phyloP scores from a whole-genome alignment of 2,888 invertebrate species.

The Metallyticus violacea region DNA sequence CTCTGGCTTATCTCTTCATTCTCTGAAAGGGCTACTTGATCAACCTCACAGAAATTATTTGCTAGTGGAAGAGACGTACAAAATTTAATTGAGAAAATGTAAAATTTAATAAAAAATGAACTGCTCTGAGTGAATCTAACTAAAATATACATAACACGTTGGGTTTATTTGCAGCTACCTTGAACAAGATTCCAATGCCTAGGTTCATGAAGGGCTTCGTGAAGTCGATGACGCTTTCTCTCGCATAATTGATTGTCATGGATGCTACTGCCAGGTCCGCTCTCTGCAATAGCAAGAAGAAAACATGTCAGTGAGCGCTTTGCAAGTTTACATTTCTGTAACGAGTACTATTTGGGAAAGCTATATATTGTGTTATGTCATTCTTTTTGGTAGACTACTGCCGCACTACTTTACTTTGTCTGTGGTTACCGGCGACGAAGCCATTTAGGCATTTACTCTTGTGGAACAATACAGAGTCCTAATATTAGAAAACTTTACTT shows the following conservation, averaged over 20 bases:
- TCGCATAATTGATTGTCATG: slow-evolving; percentile 95
- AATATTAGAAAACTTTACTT: too few species aligned
- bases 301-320: neutral
- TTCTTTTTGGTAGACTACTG: too few species aligned
- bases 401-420: too few species aligned
- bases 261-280: slow-evolving; percentile 96
- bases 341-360: too few species aligned
- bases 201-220: slow-evolving; percentile 98
- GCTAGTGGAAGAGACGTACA: too few species aligned
- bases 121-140: neutral
- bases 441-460: too few species aligned
- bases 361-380: too few species aligned
- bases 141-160: neutral
- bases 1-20: neutral
- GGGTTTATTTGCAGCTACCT: slow-evolving; percentile 55
- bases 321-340: neutral
- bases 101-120: neutral
- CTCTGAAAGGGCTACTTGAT: too few species aligned
- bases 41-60: neutral
- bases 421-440: too few species aligned
- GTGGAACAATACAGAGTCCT: too few species aligned
- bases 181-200: slow-evolving; percentile 93
- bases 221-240: slow-evolving; percentile 94
- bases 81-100: too few species aligned
- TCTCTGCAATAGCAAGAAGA: slow-evolving; percentile 58